Percentiles rank a stretch among this genome's conserved stretches.
phyloP scores from a whole-genome alignment of 2,113 vertebrate genomes.

The Ictalurus furcatus region DNA sequence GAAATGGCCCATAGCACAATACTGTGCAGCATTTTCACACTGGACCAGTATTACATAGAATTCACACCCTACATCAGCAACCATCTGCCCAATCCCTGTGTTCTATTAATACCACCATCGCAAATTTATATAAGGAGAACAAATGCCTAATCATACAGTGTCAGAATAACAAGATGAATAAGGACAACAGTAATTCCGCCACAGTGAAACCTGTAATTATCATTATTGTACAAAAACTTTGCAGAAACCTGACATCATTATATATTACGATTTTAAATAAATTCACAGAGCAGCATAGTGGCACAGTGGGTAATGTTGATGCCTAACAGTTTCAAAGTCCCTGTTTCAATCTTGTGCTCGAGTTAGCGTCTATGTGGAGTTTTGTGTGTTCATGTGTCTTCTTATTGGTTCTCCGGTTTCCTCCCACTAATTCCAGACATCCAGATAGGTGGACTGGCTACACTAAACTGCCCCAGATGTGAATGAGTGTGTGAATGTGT shows the following conservation, averaged over 20 bases:
- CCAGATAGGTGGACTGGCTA: neutral
- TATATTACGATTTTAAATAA: too few relatives aligned
- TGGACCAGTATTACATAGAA: neutral
- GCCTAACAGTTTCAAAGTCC: neutral
- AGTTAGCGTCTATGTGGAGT: too few relatives aligned
- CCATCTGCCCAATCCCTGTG: neutral
- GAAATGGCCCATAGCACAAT: neutral
- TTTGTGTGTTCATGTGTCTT: neutral
- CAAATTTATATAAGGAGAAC: neutral
- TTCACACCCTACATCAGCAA: neutral
- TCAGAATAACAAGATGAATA: neutral
- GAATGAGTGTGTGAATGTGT: neutral
- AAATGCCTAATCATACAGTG: neutral
- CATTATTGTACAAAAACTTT: too few relatives aligned
- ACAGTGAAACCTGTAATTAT: neutral
- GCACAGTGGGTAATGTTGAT: neutral
- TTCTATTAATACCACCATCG: neutral
- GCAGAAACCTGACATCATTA: too few relatives aligned
- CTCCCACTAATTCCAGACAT: neutral
- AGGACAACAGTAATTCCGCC: neutral
- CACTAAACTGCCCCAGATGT: neutral
- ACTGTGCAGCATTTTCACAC: neutral
- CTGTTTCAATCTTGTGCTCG: neutral
- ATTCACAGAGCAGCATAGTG: neutral
- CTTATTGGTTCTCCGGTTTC: neutral